Percentiles rank a stretch among this genome's conserved stretches.
phyloP scores from a whole-genome alignment of 2,113 vertebrate genomes.

The Lontra canadensis region DNA sequence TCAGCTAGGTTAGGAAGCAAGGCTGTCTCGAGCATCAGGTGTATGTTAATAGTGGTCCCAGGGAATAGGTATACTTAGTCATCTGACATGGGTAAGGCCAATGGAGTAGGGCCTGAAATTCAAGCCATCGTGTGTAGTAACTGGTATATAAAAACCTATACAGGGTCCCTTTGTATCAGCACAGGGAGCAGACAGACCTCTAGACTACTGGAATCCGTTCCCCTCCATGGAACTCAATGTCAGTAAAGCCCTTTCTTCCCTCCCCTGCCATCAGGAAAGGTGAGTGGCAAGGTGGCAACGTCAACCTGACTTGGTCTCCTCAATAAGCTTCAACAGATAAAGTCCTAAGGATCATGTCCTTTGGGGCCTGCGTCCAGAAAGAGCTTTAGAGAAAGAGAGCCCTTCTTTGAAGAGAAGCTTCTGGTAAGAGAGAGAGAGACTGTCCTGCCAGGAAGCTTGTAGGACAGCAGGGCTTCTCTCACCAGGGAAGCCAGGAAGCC shows the following conservation, averaged over 20 bases:
- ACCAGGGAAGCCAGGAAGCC: constrained; percentile 51
- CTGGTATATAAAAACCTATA: constrained; percentile 48
- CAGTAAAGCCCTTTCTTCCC: constrained; percentile 70
- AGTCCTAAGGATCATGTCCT: background rate
- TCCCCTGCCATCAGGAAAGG: background rate
- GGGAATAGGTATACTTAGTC: constrained; percentile 37
- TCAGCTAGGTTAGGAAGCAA: background rate
- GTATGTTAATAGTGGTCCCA: constrained; percentile 49
- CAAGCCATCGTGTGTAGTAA: constrained; percentile 4
- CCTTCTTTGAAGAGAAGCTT: background rate
- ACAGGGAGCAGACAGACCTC: constrained; percentile 73
- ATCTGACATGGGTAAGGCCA: constrained; percentile 64
- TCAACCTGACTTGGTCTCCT: background rate
- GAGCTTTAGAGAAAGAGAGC: background rate
- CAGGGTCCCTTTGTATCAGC: constrained; percentile 77
- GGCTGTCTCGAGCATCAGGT: background rate
- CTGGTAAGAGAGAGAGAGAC: background rate
- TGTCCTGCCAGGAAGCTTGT: constrained; percentile 47
- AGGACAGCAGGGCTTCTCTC: constrained; percentile 66
- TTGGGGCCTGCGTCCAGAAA: background rate
- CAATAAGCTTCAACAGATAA: background rate
- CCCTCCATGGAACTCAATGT: constrained; percentile 60
- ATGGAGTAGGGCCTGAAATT: background rate
- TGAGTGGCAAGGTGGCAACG: background rate
- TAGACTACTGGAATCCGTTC: constrained; percentile 62